Base-by-base conservation (phyloP, 2,888 invertebrate genomes). In the Girardia tigrina region DNA sequence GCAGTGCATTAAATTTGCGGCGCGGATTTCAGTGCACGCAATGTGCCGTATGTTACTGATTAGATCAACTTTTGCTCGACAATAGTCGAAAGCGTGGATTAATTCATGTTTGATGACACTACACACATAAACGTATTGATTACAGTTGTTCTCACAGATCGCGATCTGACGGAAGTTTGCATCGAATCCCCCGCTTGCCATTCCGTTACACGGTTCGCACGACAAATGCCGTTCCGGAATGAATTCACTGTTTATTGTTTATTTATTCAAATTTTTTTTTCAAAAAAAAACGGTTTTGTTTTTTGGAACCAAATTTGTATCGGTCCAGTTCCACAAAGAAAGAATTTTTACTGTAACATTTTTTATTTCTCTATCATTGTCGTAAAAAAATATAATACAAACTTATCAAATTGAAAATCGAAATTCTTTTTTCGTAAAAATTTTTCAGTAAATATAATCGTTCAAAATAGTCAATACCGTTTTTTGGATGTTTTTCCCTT, bases 1-100 rank as follows among this genome's bases (percentile, higher is more conserved):
- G 82, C 95, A 95, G 84, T 94, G 93, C 0, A 91, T 90, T 56
- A 95, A 86, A 84, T 94, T 94, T 0, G 94, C 94, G 0, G 94
- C 95, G 79, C 77, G 75, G 79, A 86, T 85, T 82, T 95, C 95
- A 0, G 94, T 92, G 81, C 95, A 95, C 0, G 94, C 94, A 76
- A 95, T 84, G 83, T 95, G 95, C 78, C 93, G 90, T 78, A 92
- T 29, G 12, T 71, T 86, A 82, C 94, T 91, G 80, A 88, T 89
- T 80, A 93, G 91, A 84, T 95, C 90, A 76, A 94, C 82, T 71
- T 94, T 88, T 79, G 92, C 90, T 70, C 89, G 88, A 82, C 95
- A 95, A 82, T 89, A 90, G 84, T 95, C 95, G 82, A 92, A 94
- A 91, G 94, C 94, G 83, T 95, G 95, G 71, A 94, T 90, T 88